Percentiles rank a stretch among this genome's conserved stretches.
phyloP scores from a whole-genome alignment of 30 jellyfish, hydroid and myxozoan genomes.

The Aurelia coerulea region DNA sequence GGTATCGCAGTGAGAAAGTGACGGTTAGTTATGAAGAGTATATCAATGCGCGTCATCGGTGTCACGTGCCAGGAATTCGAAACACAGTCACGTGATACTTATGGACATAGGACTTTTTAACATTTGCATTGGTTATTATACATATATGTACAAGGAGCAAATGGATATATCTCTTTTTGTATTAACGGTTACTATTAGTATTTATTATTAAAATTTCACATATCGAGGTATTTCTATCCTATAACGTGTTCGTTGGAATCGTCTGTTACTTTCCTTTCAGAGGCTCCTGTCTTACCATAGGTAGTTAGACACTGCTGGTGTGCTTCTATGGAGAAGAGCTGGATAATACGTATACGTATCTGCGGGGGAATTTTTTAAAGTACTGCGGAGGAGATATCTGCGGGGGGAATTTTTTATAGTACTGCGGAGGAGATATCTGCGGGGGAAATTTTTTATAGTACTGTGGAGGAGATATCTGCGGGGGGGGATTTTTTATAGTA shows the following conservation, averaged over 20 bases:
- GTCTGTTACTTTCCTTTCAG: not conserved
- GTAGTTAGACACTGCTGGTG: no score
- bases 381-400: no score
- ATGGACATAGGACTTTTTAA: conserved; percentile 23
- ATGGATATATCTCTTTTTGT: conserved; percentile 3
- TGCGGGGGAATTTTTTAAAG: no score
- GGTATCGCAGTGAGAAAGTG: conserved; percentile 97
- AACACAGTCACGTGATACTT: conserved; percentile 43
- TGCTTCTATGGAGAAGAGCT: no score
- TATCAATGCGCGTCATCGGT: conserved; percentile 65
- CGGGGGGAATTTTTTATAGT: no score
- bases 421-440: no score
- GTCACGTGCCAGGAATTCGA: conserved; percentile 60
- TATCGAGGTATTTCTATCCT: conserved; percentile 30
- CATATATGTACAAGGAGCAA: conserved; percentile 4
- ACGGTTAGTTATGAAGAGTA: conserved; percentile 93
- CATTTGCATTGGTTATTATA: conserved; percentile 6
- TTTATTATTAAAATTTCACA: conserved; percentile 38
- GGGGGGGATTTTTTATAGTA: no score
- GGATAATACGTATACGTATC: no score
- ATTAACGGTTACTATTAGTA: conserved; percentile 33
- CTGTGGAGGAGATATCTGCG: no score
- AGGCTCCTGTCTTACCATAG: no score
- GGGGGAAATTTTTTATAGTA: no score
- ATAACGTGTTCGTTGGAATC: conserved; percentile 26